A percentile compares a stretch with the other conserved stretches of the same genome.
Evolutionary conservation across 2,888 invertebrate species (phyloP).

Genomic region (Eupithecia dodoneata): DNA sequence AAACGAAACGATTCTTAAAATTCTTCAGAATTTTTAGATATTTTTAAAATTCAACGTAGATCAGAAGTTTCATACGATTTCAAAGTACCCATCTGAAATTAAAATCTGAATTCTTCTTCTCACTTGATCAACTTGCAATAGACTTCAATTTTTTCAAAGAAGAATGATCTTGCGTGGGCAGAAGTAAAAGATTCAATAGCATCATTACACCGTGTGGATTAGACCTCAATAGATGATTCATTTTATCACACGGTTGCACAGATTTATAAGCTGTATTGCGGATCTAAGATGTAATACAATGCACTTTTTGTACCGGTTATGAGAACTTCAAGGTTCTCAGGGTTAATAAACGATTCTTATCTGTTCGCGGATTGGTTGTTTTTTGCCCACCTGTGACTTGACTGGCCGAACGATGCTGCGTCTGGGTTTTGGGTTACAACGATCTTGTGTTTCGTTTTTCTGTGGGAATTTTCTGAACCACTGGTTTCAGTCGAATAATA

Average conservation of each 20-base stretch:
- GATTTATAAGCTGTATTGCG: slow-evolving; percentile 26
- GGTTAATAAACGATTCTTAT: slow-evolving; percentile 37
- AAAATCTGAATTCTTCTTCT: neutral
- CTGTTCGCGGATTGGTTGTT: slow-evolving; percentile 31
- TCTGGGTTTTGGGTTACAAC: slow-evolving; percentile 41
- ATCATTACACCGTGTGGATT: neutral
- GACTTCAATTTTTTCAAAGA: neutral
- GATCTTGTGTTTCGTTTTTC: slow-evolving; percentile 33
- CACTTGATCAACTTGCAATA: neutral
- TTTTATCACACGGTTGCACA: slow-evolving; percentile 15
- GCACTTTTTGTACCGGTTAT: slow-evolving; percentile 37
- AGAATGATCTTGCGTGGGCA: neutral
- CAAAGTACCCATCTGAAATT: neutral
- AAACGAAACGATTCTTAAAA: neutral
- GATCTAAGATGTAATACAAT: slow-evolving; percentile 33
- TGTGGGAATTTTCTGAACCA: slow-evolving; percentile 33
- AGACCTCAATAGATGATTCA: slow-evolving; percentile 17
- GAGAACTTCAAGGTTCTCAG: slow-evolving; percentile 41
- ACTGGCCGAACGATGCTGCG: slow-evolving; percentile 34
- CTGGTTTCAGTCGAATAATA: slow-evolving; percentile 16
- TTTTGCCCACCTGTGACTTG: slow-evolving; percentile 33
- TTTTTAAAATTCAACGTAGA: too few relatives aligned
- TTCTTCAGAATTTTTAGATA: too few relatives aligned
- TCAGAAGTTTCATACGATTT: neutral
- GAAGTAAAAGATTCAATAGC: neutral